These are phyloP conservation scores for Cyanistes caeruleus DNA, from an alignment of 2,113 vertebrate species.

Conservation along the genomic window DNA sequence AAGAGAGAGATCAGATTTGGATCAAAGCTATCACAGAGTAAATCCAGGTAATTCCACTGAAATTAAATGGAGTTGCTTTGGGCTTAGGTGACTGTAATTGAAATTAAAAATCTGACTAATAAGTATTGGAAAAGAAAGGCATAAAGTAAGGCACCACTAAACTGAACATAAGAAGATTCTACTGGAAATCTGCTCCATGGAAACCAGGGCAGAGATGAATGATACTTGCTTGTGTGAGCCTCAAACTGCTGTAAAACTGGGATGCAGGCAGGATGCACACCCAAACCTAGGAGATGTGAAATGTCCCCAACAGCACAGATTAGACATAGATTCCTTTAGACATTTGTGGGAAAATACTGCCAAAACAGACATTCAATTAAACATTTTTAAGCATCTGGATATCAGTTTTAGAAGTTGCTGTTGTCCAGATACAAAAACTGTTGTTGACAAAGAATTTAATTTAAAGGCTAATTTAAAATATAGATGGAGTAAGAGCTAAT, in stretches of 20 bases:
- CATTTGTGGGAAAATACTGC: neutral
- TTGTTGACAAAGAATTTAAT: neutral
- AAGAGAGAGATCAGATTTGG: neutral
- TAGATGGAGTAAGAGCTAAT: neutral
- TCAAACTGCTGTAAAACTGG: neutral
- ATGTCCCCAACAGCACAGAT: neutral
- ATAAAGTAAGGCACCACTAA: neutral
- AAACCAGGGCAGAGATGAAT: neutral
- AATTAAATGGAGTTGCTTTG: neutral
- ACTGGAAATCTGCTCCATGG: conserved; percentile 2
- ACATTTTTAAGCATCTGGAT: neutral
- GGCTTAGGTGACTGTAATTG: neutral
- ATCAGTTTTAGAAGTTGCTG: neutral
- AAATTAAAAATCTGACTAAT: neutral
- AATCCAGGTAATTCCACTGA: neutral
- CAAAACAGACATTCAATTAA: neutral
- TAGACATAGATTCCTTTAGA: neutral
- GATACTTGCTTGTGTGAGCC: neutral
- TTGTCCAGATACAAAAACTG: neutral
- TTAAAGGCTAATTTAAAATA: neutral
- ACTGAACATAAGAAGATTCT: neutral
- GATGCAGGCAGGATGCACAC: neutral
- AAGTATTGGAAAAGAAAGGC: neutral
- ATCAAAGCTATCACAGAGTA: neutral
- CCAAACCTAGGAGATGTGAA: neutral